Evolutionary conservation across 2,888 invertebrate genomes (phyloP), one percentile per base, ranked within the genome.

Genomic region (Mayetiola destructor): DNA sequence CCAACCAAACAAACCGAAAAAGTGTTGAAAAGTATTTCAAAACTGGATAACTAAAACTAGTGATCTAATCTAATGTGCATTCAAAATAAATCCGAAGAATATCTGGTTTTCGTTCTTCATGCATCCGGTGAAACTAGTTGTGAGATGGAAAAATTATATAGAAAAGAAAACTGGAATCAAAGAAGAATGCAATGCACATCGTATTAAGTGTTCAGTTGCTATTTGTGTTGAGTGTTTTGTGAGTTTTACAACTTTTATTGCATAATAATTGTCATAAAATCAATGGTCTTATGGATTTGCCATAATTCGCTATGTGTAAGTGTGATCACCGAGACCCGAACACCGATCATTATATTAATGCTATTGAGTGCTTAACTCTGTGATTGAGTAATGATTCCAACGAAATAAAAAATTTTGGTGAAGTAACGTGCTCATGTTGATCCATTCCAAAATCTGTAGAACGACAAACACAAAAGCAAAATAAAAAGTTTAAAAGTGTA

Each of bases 181-280:
- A 48, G 4, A 16, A 27, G 27, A 9, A 27, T 48, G 23, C 48
- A 27, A 48, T 48, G n/a, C 27, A 48, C 48, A 48, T 48, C 27
- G 48, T 48, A 27, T n/a, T 48, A 48, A 27, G 27, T 48, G 10
- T 14, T 14, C 12, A 8, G 12, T 27, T 27, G 23, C 27, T 27
- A 16, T 27, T n/a, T 27, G n/a, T 48, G 23, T 48, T n/a, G 27
- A 27, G 3, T 27, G 27, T 27, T 48, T n/a, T 48, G 48, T 9
- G 48, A 23, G 48, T 48, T 48, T 48, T 48, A 27, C 16, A 27
- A 48, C 27, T 48, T 48, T 48, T 27, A 48, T 48, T 48, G 48
- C 48, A 48, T 48, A 48, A 48, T 48, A 6, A 12, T 8, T 8
- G 12, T 32, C 48, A 27, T 48, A 48, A n/a, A n/a, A n/a, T n/a